Conservation (phyloP, 2,113 vertebrate genomes). For the Echinops telfairi region DNA sequence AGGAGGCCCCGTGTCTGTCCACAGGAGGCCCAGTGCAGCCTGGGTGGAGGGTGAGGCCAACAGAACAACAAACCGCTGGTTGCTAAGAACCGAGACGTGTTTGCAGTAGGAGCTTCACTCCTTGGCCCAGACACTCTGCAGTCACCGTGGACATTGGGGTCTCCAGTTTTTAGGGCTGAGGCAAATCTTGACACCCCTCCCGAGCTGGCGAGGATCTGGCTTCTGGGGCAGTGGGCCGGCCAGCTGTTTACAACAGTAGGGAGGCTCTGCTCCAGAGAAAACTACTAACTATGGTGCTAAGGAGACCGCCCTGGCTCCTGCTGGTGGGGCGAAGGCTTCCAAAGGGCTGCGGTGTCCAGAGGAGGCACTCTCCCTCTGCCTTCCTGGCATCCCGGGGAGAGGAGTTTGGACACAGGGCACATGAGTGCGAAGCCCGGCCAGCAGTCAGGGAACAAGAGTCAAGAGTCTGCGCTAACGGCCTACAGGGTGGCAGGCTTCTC, state of each 20-base stretch:
- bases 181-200: constrained; percentile 24
- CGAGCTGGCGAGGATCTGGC: neutral
- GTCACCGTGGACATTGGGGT: neutral
- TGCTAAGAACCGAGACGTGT: constrained; percentile 35
- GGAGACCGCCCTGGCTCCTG: constrained; percentile 42
- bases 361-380: neutral
- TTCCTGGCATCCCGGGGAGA: neutral
- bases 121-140: neutral
- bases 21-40: neutral
- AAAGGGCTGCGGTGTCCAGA: neutral
- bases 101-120: constrained; percentile 41
- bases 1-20: neutral
- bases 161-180: neutral
- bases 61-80: constrained; percentile 42
- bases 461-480: constrained; percentile 42
- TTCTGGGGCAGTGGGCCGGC: neutral
- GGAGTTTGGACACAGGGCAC: neutral
- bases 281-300: neutral
- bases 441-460: constrained; percentile 72
- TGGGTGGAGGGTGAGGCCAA: neutral
- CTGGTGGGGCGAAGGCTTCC: neutral
- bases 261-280: constrained; percentile 21
- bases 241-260: constrained; percentile 7
- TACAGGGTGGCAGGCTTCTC: constrained; percentile 51
- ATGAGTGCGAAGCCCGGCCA: neutral